Evolutionary conservation across 2,888 invertebrate genomes (phyloP).

Genomic region (Bhutanitis thaidina): DNA sequence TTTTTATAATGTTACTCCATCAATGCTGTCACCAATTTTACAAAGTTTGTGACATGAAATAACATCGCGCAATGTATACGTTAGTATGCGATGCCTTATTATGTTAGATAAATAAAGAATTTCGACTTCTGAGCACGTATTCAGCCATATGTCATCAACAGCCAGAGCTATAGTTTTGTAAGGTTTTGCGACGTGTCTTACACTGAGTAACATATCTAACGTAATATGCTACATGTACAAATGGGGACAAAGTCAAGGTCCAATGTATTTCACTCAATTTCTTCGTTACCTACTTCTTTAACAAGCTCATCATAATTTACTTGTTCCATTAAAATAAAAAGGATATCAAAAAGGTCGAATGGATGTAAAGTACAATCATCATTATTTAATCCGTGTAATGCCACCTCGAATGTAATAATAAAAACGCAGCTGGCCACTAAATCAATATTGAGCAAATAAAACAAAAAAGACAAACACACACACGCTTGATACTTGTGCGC

Average conservation of each 20-base stretch:
- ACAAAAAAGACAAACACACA: constrained; percentile 28
- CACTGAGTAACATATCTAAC: constrained; percentile 42
- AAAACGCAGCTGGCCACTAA: constrained; percentile 32
- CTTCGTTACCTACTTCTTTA: constrained; percentile 13
- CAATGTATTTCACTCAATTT: constrained; percentile 43
- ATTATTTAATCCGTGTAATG: constrained; percentile 25
- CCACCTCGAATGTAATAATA: constrained; percentile 28
- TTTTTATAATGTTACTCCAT: constrained; percentile 9
- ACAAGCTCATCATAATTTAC: not conserved
- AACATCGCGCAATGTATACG: constrained; percentile 15
- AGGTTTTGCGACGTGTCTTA: constrained; percentile 47
- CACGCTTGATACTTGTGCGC: constrained; percentile 27
- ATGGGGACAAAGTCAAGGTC: constrained; percentile 64
- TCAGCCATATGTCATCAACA: constrained; percentile 33
- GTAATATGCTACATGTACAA: constrained; percentile 45
- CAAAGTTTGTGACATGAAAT: not conserved
- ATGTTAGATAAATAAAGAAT: constrained; percentile 21
- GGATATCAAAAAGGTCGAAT: not conserved
- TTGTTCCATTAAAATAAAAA: not conserved
- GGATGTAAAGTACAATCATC: constrained; percentile 19
- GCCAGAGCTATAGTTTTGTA: constrained; percentile 47
- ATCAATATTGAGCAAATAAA: constrained; percentile 30
- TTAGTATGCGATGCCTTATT: constrained; percentile 21
- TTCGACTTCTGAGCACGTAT: constrained; percentile 47
- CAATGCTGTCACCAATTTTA: constrained; percentile 10